phyloP scores from a whole-genome alignment of 2,797 vertebrate species.

The Girardinus metallicus region DNA sequence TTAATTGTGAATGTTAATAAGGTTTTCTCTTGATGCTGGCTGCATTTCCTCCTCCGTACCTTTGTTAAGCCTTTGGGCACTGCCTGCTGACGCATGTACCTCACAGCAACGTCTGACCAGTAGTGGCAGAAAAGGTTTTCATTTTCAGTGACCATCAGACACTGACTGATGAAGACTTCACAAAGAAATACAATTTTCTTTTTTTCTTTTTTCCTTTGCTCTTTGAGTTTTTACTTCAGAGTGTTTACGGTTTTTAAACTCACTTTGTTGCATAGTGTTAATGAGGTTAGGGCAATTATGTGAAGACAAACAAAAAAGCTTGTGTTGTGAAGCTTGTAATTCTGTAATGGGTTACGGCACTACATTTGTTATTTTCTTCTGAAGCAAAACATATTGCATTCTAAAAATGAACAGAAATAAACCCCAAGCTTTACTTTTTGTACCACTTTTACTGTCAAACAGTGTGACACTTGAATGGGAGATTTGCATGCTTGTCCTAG shows the following conservation, averaged over 20 bases:
- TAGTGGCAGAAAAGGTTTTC: conserved; percentile 19
- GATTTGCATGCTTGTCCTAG: background rate
- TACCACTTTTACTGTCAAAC: background rate
- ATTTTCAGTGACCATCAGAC: background rate
- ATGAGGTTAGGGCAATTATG: background rate
- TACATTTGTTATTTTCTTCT: background rate
- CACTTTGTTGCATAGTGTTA: background rate
- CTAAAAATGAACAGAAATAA: background rate
- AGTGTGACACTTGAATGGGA: background rate
- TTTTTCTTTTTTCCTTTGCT: background rate
- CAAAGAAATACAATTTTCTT: background rate
- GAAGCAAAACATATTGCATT: background rate
- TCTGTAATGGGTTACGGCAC: background rate
- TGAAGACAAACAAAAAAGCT: background rate
- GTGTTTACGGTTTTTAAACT: background rate
- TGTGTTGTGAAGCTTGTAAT: background rate
- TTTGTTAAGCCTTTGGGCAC: conserved; percentile 18
- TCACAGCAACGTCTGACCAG: conserved; percentile 13
- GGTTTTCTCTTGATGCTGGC: conserved; percentile 46
- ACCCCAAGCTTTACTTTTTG: background rate
- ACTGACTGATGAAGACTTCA: conserved; percentile 3
- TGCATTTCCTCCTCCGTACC: conserved; percentile 33
- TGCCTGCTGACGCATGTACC: conserved; percentile 19
- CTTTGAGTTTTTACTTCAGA: background rate
- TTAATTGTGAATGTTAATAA: conserved; percentile 70